Evolutionary conservation across 2,113 vertebrate species (phyloP).

Genomic region (Barbus barbus): DNA sequence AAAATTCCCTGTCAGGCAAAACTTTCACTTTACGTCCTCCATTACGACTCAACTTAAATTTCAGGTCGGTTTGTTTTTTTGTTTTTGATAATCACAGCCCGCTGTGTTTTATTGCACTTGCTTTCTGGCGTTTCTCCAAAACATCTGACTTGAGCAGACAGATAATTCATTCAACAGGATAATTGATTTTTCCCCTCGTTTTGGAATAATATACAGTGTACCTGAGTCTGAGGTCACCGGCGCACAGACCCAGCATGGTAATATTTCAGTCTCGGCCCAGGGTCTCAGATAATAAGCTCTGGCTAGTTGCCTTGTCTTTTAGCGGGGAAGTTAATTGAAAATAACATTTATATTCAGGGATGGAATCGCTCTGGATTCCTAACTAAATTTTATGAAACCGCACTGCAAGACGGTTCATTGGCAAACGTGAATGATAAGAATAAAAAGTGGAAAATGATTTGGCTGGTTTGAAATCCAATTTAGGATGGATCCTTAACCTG

Average conservation of each 20-base stretch:
- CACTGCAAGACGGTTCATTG: slow-evolving; percentile 14
- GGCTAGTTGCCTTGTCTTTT: slow-evolving; percentile 57
- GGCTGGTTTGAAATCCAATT: slow-evolving; percentile 21
- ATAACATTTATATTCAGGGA: slow-evolving; percentile 51
- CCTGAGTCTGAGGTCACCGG: slow-evolving; percentile 52
- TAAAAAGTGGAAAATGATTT: slow-evolving; percentile 7
- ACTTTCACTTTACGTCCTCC: background rate
- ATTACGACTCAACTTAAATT: slow-evolving; percentile 3
- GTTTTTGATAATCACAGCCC: background rate
- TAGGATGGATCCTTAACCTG: background rate
- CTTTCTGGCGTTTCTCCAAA: slow-evolving; percentile 15
- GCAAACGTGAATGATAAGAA: slow-evolving; percentile 18
- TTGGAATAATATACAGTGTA: slow-evolving; percentile 35
- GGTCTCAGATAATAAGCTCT: slow-evolving; percentile 58
- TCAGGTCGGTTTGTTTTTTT: background rate
- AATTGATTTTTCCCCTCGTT: slow-evolving; percentile 1
- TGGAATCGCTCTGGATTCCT: slow-evolving; percentile 48
- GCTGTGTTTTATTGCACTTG: background rate
- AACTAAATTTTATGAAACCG: slow-evolving; percentile 45
- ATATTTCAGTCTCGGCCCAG: slow-evolving; percentile 47
- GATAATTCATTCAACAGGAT: slow-evolving; percentile 29
- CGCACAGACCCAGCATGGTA: slow-evolving; percentile 42
- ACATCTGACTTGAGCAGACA: slow-evolving; percentile 15
- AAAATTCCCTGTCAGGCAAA: slow-evolving; percentile 38
- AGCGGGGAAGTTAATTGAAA: slow-evolving; percentile 59